A percentile compares a stretch with the other conserved stretches of the same genome.
phyloP scores from a whole-genome alignment of 1,140 invertebrate genomes.

The Apis dorsata region DNA sequence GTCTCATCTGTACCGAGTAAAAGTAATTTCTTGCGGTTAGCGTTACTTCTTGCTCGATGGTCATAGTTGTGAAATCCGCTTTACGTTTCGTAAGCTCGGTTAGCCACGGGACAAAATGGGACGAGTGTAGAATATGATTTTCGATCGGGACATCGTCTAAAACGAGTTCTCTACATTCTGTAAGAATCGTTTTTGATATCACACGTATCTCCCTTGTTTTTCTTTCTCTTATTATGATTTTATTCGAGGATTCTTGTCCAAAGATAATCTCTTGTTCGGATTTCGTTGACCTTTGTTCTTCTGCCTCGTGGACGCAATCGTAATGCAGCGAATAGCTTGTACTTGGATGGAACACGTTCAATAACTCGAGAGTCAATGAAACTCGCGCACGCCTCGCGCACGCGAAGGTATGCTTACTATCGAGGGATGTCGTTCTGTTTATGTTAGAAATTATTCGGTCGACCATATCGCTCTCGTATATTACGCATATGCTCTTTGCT shows the following conservation, averaged over 20 bases:
- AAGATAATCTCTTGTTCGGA: not conserved
- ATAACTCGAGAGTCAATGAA: constrained; percentile 48
- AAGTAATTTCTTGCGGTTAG: constrained; percentile 28
- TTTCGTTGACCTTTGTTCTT: constrained; percentile 14
- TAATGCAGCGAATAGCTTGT: constrained; percentile 4
- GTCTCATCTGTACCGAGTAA: constrained; percentile 13
- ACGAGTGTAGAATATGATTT: constrained; percentile 39
- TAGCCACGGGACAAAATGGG: constrained; percentile 4
- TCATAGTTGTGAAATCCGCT: constrained; percentile 19
- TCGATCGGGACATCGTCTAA: not conserved
- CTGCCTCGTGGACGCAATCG: not conserved
- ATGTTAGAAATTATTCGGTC: constrained; percentile 17
- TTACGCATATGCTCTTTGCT: not conserved
- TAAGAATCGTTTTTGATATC: too few relatives aligned
- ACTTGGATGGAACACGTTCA: constrained; percentile 29
- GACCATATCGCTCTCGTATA: constrained; percentile 1
- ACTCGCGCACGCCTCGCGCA: constrained; percentile 41
- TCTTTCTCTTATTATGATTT: not conserved
- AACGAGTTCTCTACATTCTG: not conserved
- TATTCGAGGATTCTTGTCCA: not conserved
- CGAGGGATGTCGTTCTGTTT: constrained; percentile 30
- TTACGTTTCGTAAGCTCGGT: constrained; percentile 34
- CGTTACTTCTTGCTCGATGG: constrained; percentile 22
- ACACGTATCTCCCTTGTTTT: not conserved
- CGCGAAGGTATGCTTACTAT: constrained; percentile 47